These are phyloP conservation scores for Porites divaricata DNA, from an alignment of 92 coral and sea anemone genomes.

Conservation along the genomic window DNA sequence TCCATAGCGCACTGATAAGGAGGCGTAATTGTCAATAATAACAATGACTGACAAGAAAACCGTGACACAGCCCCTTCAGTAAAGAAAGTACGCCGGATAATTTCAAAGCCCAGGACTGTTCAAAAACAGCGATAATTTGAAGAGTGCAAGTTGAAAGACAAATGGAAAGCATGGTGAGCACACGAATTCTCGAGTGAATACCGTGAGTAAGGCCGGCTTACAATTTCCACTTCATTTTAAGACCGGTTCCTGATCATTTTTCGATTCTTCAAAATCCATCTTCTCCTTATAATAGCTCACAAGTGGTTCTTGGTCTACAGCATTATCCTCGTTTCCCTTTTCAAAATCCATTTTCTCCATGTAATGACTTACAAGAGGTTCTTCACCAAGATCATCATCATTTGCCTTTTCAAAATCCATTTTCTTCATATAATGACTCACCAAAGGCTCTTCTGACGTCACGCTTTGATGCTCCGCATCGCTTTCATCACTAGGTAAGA, in stretches of 20 bases:
- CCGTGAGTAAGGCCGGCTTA: not conserved
- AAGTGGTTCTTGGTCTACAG: not conserved
- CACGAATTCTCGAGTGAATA: not conserved
- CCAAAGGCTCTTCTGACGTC: conserved; percentile 35
- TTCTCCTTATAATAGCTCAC: conserved; percentile 40
- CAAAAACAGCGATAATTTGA: too few species aligned
- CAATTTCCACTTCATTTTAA: not conserved
- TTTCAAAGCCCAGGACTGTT: too few species aligned
- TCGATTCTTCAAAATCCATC: conserved; percentile 30
- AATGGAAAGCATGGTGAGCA: not conserved
- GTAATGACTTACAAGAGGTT: conserved; percentile 37
- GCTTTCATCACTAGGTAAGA: conserved; percentile 21
- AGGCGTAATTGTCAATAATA: too few species aligned
- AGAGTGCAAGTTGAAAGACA: too few species aligned
- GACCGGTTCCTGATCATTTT: conserved; percentile 24
- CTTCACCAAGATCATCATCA: conserved; percentile 14
- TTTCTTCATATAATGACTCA: conserved; percentile 37
- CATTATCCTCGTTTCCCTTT: conserved; percentile 10
- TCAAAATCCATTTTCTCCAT: conserved; percentile 44
- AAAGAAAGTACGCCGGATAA: too few species aligned
- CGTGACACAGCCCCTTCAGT: too few species aligned
- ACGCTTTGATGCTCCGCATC: conserved; percentile 32
- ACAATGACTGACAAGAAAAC: too few species aligned
- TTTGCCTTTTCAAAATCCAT: conserved; percentile 37
- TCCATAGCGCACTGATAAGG: too few species aligned